These are phyloP conservation scores for Cherax destructor DNA, from an alignment of 1,140 invertebrate species.

Conservation along the genomic window DNA sequence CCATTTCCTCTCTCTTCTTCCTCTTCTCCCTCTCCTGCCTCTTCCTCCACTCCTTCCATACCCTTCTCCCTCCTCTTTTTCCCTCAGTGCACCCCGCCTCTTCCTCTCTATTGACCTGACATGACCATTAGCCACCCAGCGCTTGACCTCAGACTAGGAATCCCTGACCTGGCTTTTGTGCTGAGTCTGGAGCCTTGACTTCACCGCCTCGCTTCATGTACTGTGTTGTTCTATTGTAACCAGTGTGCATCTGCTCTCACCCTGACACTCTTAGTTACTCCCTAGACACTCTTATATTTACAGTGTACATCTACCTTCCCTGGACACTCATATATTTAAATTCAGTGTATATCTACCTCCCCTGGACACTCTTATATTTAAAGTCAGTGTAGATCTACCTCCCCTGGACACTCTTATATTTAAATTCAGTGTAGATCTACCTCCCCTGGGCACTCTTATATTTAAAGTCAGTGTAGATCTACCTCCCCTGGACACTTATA, in stretches of 20 bases:
- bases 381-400: too few species aligned
- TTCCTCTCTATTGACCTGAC: neutral
- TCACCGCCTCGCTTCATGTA: neutral
- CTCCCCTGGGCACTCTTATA: too few species aligned
- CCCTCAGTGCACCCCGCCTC: neutral
- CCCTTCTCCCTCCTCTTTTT: neutral
- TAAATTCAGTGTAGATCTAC: too few species aligned
- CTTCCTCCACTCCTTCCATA: neutral
- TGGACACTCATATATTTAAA: too few species aligned
- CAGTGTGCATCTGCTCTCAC: neutral
- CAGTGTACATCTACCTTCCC: too few species aligned
- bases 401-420: too few species aligned
- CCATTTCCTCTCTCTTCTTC: neutral
- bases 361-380: too few species aligned
- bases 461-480: too few species aligned
- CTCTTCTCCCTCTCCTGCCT: neutral
- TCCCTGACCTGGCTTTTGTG: constrained; percentile 11
- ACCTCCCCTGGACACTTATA: too few species aligned
- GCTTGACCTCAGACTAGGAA: constrained; percentile 11
- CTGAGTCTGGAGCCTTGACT: neutral
- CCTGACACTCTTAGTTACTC: neutral
- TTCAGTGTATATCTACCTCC: too few species aligned
- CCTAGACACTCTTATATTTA: too few species aligned
- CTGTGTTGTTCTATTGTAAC: neutral
- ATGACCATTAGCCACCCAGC: neutral